These are phyloP conservation scores for Polymixis flavicincta DNA, from an alignment of 2,888 invertebrate genomes.

Conservation along the genomic window DNA sequence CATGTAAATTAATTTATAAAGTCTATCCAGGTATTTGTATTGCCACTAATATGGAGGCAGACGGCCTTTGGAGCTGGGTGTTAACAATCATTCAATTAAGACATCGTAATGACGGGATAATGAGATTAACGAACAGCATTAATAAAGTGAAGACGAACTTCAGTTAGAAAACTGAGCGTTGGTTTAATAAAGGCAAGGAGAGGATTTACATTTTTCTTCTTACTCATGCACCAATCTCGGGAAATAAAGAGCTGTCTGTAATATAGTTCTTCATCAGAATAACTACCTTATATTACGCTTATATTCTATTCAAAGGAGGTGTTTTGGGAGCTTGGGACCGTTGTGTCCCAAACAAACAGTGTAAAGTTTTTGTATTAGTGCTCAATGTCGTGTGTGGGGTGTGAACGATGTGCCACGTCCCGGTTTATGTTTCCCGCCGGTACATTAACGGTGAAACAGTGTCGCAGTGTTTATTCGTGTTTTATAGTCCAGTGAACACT, in stretches of 20 bases:
- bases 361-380: conserved; percentile 60
- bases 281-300: conserved; percentile 18
- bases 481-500: conserved; percentile 56
- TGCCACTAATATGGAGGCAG: conserved; percentile 48
- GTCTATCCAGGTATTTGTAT: conserved; percentile 64
- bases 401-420: conserved; percentile 60
- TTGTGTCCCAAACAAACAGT: conserved; percentile 53
- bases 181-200: conserved; percentile 21
- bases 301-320: conserved; percentile 21
- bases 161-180: conserved; percentile 13
- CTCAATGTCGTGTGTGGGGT: conserved; percentile 62
- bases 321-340: conserved; percentile 43
- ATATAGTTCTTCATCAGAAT: conserved; percentile 7
- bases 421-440: conserved; percentile 71
- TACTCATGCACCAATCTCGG: conserved; percentile 2
- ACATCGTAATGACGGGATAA: conserved; percentile 15
- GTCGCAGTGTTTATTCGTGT: conserved; percentile 67
- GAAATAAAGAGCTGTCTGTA: conserved; percentile 28
- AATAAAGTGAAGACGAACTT: conserved; percentile 24
- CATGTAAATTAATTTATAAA: conserved; percentile 65
- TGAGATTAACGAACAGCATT: conserved; percentile 9
- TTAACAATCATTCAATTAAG: conserved; percentile 34
- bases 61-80: conserved; percentile 48
- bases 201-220: conserved; percentile 36
- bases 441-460: conserved; percentile 68